These are phyloP conservation scores for Drosophila kohkoa DNA, from an alignment of 1,140 invertebrate species.

Conservation along the genomic window DNA sequence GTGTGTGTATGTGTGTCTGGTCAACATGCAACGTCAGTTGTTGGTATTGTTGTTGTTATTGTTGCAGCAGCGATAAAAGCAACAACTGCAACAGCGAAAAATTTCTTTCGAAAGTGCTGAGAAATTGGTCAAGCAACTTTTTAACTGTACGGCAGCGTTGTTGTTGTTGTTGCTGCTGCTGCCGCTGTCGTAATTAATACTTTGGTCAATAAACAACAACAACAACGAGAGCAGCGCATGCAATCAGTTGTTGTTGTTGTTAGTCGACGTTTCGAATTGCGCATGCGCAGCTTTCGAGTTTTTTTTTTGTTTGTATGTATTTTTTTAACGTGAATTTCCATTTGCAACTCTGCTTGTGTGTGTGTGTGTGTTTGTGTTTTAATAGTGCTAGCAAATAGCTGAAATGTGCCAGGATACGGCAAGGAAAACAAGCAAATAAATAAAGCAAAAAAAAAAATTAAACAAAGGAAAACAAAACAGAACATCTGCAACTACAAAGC, in stretches of 20 bases:
- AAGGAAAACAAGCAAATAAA: constrained; percentile 11
- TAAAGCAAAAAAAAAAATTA: neutral
- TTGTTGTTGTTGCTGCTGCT: constrained; percentile 43
- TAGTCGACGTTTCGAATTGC: constrained; percentile 30
- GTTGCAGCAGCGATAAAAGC: constrained; percentile 31
- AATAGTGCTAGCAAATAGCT: constrained; percentile 26
- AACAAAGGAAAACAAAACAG: constrained; percentile 10
- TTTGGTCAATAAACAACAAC: constrained; percentile 44
- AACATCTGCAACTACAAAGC: neutral
- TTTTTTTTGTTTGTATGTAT: constrained; percentile 1
- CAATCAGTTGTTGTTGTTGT: constrained; percentile 12
- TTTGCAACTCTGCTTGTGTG: constrained; percentile 5
- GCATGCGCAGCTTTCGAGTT: constrained; percentile 40
- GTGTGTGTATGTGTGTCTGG: constrained; percentile 28
- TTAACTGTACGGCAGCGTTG: constrained; percentile 13
- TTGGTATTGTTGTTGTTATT: constrained; percentile 12
- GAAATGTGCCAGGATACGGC: constrained; percentile 39
- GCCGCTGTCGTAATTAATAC: constrained; percentile 43
- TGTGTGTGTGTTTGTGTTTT: constrained; percentile 11
- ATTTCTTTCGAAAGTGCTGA: constrained; percentile 55
- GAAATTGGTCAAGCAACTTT: constrained; percentile 53
- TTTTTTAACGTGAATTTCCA: constrained; percentile 18
- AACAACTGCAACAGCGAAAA: constrained; percentile 33
- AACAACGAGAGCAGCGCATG: constrained; percentile 22
- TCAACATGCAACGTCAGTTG: constrained; percentile 69